Evolutionary conservation across 1,140 invertebrate species (phyloP), one percentile per base, ranked within the genome.

Genomic region (Drosophila persimilis): DNA sequence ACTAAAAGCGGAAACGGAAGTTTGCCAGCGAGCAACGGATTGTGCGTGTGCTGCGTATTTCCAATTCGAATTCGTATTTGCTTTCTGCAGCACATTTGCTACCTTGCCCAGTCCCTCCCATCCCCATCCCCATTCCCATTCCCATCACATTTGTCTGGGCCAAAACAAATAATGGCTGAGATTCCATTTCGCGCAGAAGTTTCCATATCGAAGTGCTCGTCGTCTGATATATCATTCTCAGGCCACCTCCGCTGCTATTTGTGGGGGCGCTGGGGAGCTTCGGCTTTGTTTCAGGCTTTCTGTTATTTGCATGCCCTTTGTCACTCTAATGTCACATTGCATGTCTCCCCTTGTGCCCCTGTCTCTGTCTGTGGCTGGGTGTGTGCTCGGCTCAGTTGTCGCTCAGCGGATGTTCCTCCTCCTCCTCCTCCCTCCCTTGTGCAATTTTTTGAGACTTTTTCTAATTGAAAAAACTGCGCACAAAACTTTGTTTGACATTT

Each of bases 1-100:
- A 88, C 84, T 89, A 89, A 83, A 89, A 86, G 78, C 83, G 83
- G 83, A 88, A 88, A 54, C 83, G 83, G 83, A 88, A 73, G 83
- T 88, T 89, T 84, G 69, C 75, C 63, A 83, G 62, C 84, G 77
- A 75, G 35, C 50, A n/a, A 55, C 62, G 56, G 54, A 71, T 67
- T 65, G 76, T 80, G 77, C 72, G 80, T 72, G 64, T 64, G 73
- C 71, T 81, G 67, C 69, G 70, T 75, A 65, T 74, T 74, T 73
- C 43, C 47, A 59, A 74, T 59, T 59, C 51, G 35, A 39, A 50
- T 50, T 73, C 63, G 31, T 76, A 66, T 75, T 75, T 75, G 55
- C 43, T 67, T 59, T 69, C 60, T 69, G 54, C 73, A 75, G 54
- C 55, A 76, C 54, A 69, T 41, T 59, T 53, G 53, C 70, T 74